Percentiles rank a stretch among this genome's conserved stretches.
Evolutionary conservation across 2,888 invertebrate species (phyloP).

Genomic region (Metopia argyrocephala): DNA sequence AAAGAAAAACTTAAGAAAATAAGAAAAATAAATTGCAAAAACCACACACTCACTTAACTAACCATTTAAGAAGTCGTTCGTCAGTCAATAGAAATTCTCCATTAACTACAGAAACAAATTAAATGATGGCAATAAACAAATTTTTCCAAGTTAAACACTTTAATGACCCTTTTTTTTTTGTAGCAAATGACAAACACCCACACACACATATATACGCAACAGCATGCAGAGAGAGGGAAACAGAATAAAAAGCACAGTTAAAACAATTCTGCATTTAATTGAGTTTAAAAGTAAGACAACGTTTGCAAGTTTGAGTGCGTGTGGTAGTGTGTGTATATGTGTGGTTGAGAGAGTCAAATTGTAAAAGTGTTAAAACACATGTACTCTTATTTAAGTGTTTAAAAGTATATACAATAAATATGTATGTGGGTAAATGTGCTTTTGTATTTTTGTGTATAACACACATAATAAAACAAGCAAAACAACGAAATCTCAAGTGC

Average conservation of each 20-base stretch:
- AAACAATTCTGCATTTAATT: not conserved
- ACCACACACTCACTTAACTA: not conserved
- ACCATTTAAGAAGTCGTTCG: not conserved
- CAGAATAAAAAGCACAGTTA: not conserved
- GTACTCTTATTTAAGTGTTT: not conserved
- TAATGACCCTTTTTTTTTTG: constrained; percentile 31
- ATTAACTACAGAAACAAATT: not conserved
- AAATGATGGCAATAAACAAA: constrained; percentile 28
- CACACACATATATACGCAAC: too few species aligned
- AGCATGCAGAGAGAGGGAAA: not conserved
- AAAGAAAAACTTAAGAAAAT: not conserved
- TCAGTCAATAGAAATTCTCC: not conserved
- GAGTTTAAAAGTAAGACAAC: not conserved
- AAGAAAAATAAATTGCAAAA: not conserved
- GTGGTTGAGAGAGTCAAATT: not conserved
- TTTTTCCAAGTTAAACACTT: constrained; percentile 24
- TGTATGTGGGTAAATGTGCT: not conserved
- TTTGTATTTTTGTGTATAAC: too few species aligned
- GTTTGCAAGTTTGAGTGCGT: not conserved
- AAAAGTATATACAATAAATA: too few species aligned
- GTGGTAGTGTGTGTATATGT: not conserved
- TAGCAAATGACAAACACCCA: too few species aligned
- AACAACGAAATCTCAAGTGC: not conserved
- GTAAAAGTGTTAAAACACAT: not conserved
- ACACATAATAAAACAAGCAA: not conserved